Evolutionary conservation across 2,113 vertebrate genomes (phyloP).

Genomic region (Clarias gariepinus): DNA sequence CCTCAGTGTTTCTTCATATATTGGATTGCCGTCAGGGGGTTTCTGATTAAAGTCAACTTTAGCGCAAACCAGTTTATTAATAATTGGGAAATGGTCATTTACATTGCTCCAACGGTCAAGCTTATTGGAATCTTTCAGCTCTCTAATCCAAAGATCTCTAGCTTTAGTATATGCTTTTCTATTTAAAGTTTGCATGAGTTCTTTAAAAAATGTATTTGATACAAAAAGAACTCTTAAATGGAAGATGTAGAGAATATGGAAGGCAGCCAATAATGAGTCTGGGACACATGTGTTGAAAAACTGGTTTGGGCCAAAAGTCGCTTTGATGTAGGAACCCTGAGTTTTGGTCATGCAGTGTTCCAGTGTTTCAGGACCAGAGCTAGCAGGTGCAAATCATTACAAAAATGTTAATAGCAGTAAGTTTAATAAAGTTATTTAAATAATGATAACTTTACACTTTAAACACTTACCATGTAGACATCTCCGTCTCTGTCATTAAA

Average conservation of each 20-base stretch:
- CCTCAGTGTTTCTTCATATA: background rate
- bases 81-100: constrained; percentile 21
- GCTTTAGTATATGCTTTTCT: background rate
- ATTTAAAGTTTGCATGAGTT: constrained; percentile 10
- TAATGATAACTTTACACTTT: background rate
- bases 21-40: background rate
- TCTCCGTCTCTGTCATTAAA: background rate
- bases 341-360: too few relatives aligned
- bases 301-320: background rate
- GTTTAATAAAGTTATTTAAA: background rate
- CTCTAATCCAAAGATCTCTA: constrained; percentile 2
- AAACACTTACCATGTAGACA: background rate
- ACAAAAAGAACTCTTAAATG: background rate
- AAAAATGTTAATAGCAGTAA: too few relatives aligned
- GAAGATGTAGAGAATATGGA: constrained; percentile 3
- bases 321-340: background rate
- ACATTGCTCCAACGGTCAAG: background rate
- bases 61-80: constrained; percentile 39
- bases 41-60: constrained; percentile 1
- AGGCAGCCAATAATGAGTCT: background rate
- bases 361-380: background rate
- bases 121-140: background rate
- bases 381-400: too few relatives aligned
- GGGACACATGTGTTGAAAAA: too few relatives aligned
- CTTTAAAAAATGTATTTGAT: background rate